Evolutionary conservation across 2,888 invertebrate species (phyloP).

Genomic region (Nineta flava): DNA sequence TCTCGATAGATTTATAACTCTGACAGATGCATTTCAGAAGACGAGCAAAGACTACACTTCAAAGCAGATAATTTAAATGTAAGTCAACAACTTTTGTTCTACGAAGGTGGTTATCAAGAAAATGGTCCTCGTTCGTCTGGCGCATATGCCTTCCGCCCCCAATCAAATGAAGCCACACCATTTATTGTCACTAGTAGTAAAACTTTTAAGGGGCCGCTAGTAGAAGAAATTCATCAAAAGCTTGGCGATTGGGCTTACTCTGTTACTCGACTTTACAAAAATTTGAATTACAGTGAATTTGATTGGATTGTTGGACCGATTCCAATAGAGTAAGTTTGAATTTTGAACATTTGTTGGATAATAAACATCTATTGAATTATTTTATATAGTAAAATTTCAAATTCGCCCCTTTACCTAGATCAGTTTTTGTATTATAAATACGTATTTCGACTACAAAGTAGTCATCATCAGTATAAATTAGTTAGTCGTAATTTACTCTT

Average conservation of each 20-base stretch:
- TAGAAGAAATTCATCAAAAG: conserved; percentile 57
- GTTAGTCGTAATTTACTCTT: no score
- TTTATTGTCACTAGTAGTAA: conserved; percentile 21
- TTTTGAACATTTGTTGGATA: no score
- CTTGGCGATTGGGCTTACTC: conserved; percentile 48
- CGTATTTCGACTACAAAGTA: no score
- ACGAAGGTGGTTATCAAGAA: conserved; percentile 50
- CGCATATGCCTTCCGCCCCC: conserved; percentile 80
- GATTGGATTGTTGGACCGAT: conserved; percentile 71
- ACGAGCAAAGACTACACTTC: conserved; percentile 30
- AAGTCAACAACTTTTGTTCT: conserved; percentile 55
- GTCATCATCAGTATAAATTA: no score
- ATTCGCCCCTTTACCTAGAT: no score
- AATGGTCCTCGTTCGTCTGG: conserved; percentile 67
- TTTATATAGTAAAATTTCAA: no score
- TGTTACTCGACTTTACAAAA: conserved; percentile 37
- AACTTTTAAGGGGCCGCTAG: conserved; percentile 38
- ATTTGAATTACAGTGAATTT: conserved; percentile 38
- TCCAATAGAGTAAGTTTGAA: conserved; percentile 40
- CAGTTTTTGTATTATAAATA: no score
- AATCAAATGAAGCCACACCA: conserved; percentile 26
- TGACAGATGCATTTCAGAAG: no score
- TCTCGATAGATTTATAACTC: no score
- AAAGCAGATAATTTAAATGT: conserved; percentile 25
- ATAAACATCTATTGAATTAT: no score